A percentile compares a stretch with the other conserved stretches of the same genome.
Conservation (phyloP, 1,140 invertebrate genomes). For the Drosophila punjabiensis region DNA sequence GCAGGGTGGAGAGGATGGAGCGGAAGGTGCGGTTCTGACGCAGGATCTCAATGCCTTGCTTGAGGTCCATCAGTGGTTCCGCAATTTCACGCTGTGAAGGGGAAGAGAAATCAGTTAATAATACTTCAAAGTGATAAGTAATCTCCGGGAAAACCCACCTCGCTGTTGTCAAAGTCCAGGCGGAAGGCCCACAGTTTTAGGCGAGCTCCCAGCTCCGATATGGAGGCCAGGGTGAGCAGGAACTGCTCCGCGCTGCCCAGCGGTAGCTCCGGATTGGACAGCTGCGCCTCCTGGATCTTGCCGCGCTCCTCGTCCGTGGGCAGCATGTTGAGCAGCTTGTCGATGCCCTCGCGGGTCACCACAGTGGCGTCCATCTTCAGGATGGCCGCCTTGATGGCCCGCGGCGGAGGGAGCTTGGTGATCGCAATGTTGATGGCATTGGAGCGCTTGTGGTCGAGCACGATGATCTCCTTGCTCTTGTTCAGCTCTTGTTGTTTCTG, state of each 20-base stretch:
- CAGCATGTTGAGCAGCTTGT: conserved; percentile 99
- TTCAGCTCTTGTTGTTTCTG: conserved; percentile 97
- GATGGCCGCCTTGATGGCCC: conserved; percentile 99
- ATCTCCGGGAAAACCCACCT: conserved; percentile 87
- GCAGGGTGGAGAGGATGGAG: conserved; percentile 95
- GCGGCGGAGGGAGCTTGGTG: conserved; percentile 98
- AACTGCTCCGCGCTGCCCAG: conserved; percentile 99
- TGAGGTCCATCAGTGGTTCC: conserved; percentile 99
- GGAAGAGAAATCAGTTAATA: not conserved
- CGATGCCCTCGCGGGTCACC: conserved; percentile 98
- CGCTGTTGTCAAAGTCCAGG: conserved; percentile 98
- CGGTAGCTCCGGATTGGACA: conserved; percentile 96
- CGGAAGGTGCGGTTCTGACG: conserved; percentile 97
- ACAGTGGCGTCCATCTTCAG: conserved; percentile 99
- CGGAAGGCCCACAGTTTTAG: conserved; percentile 99
- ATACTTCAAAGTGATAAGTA: no score
- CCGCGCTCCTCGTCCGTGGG: conserved; percentile 98
- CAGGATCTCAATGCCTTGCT: conserved; percentile 97
- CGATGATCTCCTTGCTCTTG: conserved; percentile 98
- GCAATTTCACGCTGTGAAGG: conserved; percentile 94
- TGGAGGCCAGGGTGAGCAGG: conserved; percentile 96
- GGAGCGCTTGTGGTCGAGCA: conserved; percentile 98
- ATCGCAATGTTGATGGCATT: conserved; percentile 99
- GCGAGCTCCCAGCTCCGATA: conserved; percentile 97
- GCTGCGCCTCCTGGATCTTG: conserved; percentile 97